Percentiles rank a stretch among this genome's conserved stretches.
Evolutionary conservation across 2,113 vertebrate genomes (phyloP).

Genomic region (Girardinichthys multiradiatus): DNA sequence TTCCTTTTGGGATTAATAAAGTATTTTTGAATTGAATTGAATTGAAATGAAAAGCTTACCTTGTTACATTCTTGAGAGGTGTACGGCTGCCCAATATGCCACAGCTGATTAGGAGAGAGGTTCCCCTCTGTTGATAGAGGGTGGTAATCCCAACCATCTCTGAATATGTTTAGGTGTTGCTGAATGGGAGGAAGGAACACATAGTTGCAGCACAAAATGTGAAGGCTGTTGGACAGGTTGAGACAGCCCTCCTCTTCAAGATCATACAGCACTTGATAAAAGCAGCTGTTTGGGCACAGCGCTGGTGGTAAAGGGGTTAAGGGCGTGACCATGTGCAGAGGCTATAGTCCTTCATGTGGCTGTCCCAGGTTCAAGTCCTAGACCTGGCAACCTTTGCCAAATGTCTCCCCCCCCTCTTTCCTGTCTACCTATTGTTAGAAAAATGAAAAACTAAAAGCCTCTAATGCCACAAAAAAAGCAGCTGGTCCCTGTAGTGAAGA

Average conservation of each 20-base stretch:
- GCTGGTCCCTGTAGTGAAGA: neutral
- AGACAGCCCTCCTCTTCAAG: neutral
- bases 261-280: neutral
- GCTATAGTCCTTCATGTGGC: too few species aligned
- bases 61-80: neutral
- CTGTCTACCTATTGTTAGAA: too few species aligned
- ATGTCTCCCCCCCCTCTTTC: too few species aligned
- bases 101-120: neutral
- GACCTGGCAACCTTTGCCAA: too few species aligned
- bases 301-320: too few species aligned
- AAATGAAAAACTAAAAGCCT: too few species aligned
- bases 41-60: neutral
- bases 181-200: neutral
- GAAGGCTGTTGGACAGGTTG: neutral
- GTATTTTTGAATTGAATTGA: too few species aligned
- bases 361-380: too few species aligned
- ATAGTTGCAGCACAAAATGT: neutral
- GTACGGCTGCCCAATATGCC: neutral
- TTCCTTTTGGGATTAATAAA: too few species aligned
- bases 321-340: too few species aligned
- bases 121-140: conserved; percentile 3
- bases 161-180: neutral
- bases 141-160: neutral
- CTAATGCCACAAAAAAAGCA: too few species aligned
- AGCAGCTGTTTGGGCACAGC: too few species aligned